Evolutionary conservation across 2,797 vertebrate species (phyloP).

Genomic region (Linurgus olivaceus): DNA sequence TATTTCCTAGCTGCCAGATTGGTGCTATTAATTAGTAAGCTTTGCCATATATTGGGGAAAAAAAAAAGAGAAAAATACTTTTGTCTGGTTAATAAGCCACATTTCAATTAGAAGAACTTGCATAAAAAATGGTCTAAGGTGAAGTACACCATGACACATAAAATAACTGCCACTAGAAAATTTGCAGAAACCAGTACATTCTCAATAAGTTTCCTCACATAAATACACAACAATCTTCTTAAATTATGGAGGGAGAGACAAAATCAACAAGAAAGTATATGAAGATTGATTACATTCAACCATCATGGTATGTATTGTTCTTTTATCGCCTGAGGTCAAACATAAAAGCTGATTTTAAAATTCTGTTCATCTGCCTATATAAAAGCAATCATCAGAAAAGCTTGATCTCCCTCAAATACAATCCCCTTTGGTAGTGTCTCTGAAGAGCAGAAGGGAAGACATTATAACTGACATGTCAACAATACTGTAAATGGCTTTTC

Average conservation of each 20-base stretch:
- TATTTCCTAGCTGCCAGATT: neutral
- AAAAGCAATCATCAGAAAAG: neutral
- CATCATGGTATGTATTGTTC: neutral
- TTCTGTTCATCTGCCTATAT: neutral
- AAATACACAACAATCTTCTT: neutral
- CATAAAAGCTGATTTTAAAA: neutral
- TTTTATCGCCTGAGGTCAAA: neutral
- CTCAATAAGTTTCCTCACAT: neutral
- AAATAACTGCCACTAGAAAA: neutral
- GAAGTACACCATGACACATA: neutral
- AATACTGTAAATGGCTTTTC: constrained; percentile 9
- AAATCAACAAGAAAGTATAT: neutral
- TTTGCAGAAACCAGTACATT: neutral
- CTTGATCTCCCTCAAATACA: neutral
- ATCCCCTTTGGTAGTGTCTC: neutral
- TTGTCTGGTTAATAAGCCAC: neutral
- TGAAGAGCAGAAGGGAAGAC: neutral
- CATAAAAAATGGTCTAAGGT: neutral
- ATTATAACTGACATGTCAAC: neutral
- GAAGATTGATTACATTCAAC: neutral
- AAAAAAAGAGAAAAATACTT: neutral
- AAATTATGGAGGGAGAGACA: neutral
- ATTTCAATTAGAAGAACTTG: neutral
- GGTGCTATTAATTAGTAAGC: neutral
- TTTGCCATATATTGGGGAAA: neutral